These are phyloP conservation scores for Argyrosomus japonicus DNA, from an alignment of 2,113 vertebrate genomes.

Conservation along the genomic window DNA sequence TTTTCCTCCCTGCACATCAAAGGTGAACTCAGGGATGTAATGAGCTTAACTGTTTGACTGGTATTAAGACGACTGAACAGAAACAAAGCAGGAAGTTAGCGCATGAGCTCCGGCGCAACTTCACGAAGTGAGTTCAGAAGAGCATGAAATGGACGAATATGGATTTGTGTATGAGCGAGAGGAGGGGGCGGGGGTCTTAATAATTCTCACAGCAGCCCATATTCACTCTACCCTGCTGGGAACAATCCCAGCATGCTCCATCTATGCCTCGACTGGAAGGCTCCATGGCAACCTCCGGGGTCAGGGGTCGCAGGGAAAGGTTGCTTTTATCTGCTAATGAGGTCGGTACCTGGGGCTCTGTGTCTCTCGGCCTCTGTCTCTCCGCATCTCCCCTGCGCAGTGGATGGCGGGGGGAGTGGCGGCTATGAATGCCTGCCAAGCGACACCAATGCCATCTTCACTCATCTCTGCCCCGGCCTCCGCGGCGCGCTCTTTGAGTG, in stretches of 20 bases:
- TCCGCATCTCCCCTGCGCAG: conserved; percentile 33
- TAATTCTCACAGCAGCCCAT: conserved; percentile 75
- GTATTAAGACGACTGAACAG: conserved; percentile 51
- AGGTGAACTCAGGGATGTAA: conserved; percentile 57
- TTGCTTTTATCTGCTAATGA: conserved; percentile 87
- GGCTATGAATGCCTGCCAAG: conserved; percentile 70
- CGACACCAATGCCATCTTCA: conserved; percentile 81
- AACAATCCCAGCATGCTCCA: conserved; percentile 77
- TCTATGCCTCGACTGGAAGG: conserved; percentile 72
- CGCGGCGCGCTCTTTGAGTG: conserved; percentile 32
- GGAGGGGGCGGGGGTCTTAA: conserved; percentile 31
- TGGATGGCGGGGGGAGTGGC: conserved; percentile 30
- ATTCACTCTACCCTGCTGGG: conserved; percentile 69
- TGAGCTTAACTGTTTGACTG: conserved; percentile 66
- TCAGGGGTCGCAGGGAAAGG: conserved; percentile 81
- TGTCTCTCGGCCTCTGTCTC: conserved; percentile 71
- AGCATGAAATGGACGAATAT: conserved; percentile 50
- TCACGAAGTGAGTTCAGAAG: conserved; percentile 54
- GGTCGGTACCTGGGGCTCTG: conserved; percentile 81
- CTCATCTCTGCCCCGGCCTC: conserved; percentile 59
- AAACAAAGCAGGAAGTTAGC: conserved; percentile 61
- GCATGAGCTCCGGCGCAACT: conserved; percentile 34
- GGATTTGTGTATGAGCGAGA: conserved; percentile 51
- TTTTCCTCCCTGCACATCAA: conserved; percentile 57
- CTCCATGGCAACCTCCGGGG: conserved; percentile 83